Base-by-base conservation (phyloP, 2,113 vertebrate genomes). In the Carassius auratus region DNA sequence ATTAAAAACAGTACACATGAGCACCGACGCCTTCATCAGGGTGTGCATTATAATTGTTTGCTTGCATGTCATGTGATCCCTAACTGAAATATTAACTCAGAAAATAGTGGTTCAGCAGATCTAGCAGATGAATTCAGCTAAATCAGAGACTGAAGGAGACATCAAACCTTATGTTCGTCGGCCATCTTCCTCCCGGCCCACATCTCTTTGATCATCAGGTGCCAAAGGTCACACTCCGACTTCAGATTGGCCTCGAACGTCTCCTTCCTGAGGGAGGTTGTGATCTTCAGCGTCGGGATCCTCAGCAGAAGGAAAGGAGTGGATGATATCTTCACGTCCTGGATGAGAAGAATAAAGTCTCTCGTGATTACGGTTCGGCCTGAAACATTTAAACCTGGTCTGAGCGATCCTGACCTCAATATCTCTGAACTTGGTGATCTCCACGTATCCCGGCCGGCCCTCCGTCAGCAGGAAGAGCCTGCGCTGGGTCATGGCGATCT, bases 141-240 rank as follows among this genome's bases (percentile, higher is more conserved):
- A 50, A 50, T 5, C 1, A 75, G 14, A 33, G 23, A 26, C 12
- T 14, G 2, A 8, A 13, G 45, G 14, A 33, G 8, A 33, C 45
- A 23, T 76, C 23, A 30, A 19, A 76, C 74, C 98, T 99, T 99
- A 93, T 99, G 96, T 9, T 96, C 95, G 14, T 99, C 97, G 0
- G 98, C 96, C 94, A 99, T 96, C 89, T 94, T 95, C 90, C 95
- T 97, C 21, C 98, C 98, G 0, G 97, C 98, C 96, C 97, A 98
- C 97, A 99, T 97, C 93, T 99, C 98, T 88, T 98, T 99, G 90
- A 99, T 95, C 95, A 99, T 99, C 85, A 99, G 91, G 89, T 97
- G 92, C 98, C 98, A 99, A 7, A 99, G 96, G 85, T 99, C 97
- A 50, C 97, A 97, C 85, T 99, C 97, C 0, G 94, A 94, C 90